Conservation (phyloP, 2,113 vertebrate species). For the Hyla sarda region DNA sequence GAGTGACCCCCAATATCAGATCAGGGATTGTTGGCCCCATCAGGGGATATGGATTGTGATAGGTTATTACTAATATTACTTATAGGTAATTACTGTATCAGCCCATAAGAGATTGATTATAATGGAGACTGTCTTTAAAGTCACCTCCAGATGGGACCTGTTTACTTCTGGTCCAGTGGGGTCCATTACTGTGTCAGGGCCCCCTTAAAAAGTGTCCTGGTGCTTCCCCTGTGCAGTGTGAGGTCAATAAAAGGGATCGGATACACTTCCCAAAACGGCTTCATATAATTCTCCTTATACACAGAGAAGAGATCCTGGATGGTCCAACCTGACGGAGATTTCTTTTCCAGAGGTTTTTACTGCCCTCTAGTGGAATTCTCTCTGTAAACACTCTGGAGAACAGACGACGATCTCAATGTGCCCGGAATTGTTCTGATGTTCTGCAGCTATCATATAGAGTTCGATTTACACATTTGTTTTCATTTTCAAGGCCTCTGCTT, state of each 20-base stretch:
- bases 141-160: not conserved
- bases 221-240: too few species aligned
- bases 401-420: not conserved
- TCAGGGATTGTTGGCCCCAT: too few species aligned
- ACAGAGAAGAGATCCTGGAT: not conserved
- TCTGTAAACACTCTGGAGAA: not conserved
- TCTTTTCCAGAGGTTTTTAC: slow-evolving; percentile 59
- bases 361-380: slow-evolving; percentile 67
- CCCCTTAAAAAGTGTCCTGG: too few species aligned
- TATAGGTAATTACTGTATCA: too few species aligned
- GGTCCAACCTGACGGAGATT: not conserved
- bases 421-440: not conserved
- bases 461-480: too few species aligned
- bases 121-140: not conserved
- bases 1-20: too few species aligned
- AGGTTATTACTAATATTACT: too few species aligned
- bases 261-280: not conserved
- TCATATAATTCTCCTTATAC: not conserved
- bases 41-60: too few species aligned
- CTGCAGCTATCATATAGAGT: too few species aligned
- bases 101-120: too few species aligned
- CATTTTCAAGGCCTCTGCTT: not conserved
- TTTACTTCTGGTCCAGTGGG: not conserved
- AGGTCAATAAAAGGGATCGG: not conserved
- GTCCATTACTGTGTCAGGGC: too few species aligned